Conservation (phyloP, 2,888 invertebrate species). For the Oscheius sp. region DNA sequence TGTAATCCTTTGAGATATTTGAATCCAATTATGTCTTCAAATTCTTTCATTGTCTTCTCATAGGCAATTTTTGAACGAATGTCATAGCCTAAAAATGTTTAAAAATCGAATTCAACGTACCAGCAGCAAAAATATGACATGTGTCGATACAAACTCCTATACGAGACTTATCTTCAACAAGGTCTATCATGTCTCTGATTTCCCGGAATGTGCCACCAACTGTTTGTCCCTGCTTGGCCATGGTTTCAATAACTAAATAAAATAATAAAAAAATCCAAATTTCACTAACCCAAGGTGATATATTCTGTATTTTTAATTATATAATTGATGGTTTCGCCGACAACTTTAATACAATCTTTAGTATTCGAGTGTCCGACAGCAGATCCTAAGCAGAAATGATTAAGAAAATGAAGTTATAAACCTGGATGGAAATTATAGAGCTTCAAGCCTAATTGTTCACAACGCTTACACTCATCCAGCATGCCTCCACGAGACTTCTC, state of each 20-base stretch:
- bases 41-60: slow-evolving; percentile 70
- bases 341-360: slow-evolving; percentile 69
- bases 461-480: slow-evolving; percentile 72
- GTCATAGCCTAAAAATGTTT: slow-evolving; percentile 71
- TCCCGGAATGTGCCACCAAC: slow-evolving; percentile 72
- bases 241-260: slow-evolving; percentile 72
- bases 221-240: slow-evolving; percentile 71
- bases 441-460: slow-evolving; percentile 72
- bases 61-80: slow-evolving; percentile 71
- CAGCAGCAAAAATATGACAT: slow-evolving; percentile 67
- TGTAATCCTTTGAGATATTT: slow-evolving; percentile 73
- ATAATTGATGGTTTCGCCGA: slow-evolving; percentile 71
- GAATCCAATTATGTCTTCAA: slow-evolving; percentile 72
- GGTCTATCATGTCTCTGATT: slow-evolving; percentile 70
- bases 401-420: slow-evolving; percentile 27
- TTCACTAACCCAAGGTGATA: slow-evolving; percentile 45
- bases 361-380: slow-evolving; percentile 68
- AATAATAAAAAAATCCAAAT: background rate
- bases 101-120: slow-evolving; percentile 32
- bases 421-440: slow-evolving; percentile 74
- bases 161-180: slow-evolving; percentile 70
- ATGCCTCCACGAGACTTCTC: slow-evolving; percentile 68
- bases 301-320: slow-evolving; percentile 61
- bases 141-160: slow-evolving; percentile 73
- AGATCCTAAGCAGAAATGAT: slow-evolving; percentile 64